Evolutionary conservation across 2,113 vertebrate species (phyloP).

Genomic region (Channa argus): DNA sequence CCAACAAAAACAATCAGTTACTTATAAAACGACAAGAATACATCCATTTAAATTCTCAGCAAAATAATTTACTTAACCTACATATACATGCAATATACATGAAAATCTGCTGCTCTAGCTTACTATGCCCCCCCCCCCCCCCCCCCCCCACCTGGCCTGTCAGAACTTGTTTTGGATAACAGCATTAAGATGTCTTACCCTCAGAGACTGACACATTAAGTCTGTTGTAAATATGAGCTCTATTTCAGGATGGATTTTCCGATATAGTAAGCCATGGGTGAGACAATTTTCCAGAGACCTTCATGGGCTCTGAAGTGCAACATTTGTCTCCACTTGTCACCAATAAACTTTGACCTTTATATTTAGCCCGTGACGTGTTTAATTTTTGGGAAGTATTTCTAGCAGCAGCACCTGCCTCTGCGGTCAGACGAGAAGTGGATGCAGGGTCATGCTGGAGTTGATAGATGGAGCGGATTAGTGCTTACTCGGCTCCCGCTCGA

Average conservation of each 20-base stretch:
- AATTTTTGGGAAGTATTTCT: conserved; percentile 49
- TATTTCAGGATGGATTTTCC: background rate
- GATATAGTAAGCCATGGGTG: background rate
- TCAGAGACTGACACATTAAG: too few species aligned
- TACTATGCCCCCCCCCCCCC: too few species aligned
- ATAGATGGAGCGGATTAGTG: conserved; percentile 48
- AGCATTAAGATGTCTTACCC: too few species aligned
- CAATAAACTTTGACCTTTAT: conserved; percentile 58
- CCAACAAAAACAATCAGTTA: too few species aligned
- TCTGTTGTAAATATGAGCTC: background rate
- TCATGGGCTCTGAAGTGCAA: background rate
- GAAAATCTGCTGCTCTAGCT: too few species aligned
- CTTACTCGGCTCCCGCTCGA: conserved; percentile 65
- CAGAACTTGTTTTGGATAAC: too few species aligned
- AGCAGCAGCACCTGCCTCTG: conserved; percentile 67
- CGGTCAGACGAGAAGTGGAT: conserved; percentile 35
- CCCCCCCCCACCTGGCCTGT: too few species aligned
- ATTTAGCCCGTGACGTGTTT: conserved; percentile 48
- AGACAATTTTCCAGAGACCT: background rate
- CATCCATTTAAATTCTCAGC: too few species aligned
- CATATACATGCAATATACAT: too few species aligned
- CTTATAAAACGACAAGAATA: too few species aligned
- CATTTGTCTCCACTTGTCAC: background rate
- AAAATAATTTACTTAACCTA: too few species aligned
- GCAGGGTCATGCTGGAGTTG: conserved; percentile 46